Evolutionary conservation across 2,797 vertebrate genomes (phyloP).

Genomic region (Dermochelys coriacea): DNA sequence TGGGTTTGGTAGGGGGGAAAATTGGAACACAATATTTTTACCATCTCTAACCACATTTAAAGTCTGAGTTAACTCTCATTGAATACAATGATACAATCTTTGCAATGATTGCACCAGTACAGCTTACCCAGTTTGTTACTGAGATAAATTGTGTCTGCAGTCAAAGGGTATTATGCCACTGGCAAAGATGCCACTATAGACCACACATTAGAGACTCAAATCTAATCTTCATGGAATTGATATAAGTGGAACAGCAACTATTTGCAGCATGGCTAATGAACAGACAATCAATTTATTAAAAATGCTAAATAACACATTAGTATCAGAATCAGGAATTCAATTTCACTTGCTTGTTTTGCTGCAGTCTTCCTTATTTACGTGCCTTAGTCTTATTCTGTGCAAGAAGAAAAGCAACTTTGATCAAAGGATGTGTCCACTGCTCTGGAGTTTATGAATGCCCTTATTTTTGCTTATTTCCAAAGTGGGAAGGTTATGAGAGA

Average conservation of each 20-base stretch:
- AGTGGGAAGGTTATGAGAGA: not conserved
- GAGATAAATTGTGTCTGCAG: rapidly evolving
- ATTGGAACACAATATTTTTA: not conserved
- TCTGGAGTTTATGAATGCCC: not conserved
- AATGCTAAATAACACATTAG: rapidly evolving
- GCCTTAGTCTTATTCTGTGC: not conserved
- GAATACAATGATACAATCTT: not conserved
- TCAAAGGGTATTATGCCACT: not conserved
- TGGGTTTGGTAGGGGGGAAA: not conserved
- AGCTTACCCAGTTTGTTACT: not conserved
- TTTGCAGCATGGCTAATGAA: not conserved
- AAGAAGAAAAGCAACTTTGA: not conserved
- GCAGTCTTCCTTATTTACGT: not conserved
- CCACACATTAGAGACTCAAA: not conserved
- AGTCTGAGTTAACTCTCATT: not conserved
- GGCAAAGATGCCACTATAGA: not conserved
- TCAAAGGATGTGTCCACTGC: rapidly evolving
- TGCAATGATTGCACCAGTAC: rapidly evolving
- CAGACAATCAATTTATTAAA: not conserved
- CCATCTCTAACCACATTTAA: not conserved
- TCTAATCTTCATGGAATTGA: not conserved
- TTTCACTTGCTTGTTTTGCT: not conserved
- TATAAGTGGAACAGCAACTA: not conserved
- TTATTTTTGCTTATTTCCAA: not conserved
- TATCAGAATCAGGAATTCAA: not conserved